Conservation (phyloP, 2,113 vertebrate genomes). For the Charina bottae region DNA sequence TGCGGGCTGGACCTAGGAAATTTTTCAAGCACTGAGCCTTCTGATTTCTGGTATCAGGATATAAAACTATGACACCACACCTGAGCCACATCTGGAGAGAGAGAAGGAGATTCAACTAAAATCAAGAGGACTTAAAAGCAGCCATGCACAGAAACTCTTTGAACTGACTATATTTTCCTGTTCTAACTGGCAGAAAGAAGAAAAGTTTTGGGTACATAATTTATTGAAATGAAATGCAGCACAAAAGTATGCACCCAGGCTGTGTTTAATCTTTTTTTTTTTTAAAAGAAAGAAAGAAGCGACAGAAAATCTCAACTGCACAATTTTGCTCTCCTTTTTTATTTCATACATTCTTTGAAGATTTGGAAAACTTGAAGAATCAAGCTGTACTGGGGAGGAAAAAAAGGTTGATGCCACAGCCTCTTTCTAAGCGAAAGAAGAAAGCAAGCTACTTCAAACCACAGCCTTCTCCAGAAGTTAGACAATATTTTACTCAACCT, state of each 20-base stretch:
- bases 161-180: not conserved
- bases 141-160: not conserved
- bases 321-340: not conserved
- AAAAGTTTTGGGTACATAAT: not conserved
- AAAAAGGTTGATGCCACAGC: not conserved
- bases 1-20: not conserved
- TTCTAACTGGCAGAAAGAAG: not conserved
- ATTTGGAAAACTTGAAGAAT: conserved; percentile 7
- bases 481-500: conserved; percentile 1
- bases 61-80: not conserved
- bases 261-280: not conserved
- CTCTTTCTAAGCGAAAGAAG: conserved; percentile 4
- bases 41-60: not conserved
- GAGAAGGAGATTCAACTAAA: not conserved
- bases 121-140: not conserved
- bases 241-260: not conserved
- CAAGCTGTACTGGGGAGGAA: not conserved
- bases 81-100: not conserved
- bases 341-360: conserved; percentile 14
- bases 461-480: conserved; percentile 1
- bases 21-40: not conserved
- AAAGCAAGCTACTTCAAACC: conserved; percentile 2
- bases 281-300: not conserved
- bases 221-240: not conserved
- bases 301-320: not conserved